Conservation (phyloP, 2,888 invertebrate genomes). For the Formica aserva region DNA sequence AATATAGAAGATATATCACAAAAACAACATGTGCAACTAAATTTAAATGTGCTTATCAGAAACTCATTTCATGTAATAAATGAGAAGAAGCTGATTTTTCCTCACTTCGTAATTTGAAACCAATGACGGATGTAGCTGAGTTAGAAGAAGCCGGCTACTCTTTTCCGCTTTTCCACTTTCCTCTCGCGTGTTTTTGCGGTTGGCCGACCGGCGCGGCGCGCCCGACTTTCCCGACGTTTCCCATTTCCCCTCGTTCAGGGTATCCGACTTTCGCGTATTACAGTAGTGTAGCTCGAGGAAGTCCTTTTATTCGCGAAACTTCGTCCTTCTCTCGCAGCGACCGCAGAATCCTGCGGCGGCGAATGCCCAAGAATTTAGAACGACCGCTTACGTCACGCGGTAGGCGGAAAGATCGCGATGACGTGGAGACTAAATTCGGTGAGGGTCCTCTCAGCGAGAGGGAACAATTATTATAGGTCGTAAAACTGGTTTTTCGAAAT, state of each 20-base stretch:
- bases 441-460: slow-evolving; percentile 15
- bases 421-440: slow-evolving; percentile 64
- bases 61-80: background rate
- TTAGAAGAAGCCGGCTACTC: slow-evolving; percentile 19
- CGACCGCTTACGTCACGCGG: slow-evolving; percentile 63
- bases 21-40: background rate
- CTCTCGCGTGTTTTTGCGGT: slow-evolving; percentile 26
- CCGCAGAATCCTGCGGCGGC: slow-evolving; percentile 51
- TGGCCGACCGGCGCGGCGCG: background rate
- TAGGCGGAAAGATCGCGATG: slow-evolving; percentile 55
- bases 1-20: background rate
- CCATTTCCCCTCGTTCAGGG: slow-evolving; percentile 30
- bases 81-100: background rate
- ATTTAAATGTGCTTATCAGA: background rate
- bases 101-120: slow-evolving; percentile 2
- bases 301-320: slow-evolving; percentile 46
- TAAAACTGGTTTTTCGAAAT: slow-evolving; percentile 53
- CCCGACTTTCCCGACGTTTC: slow-evolving; percentile 34
- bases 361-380: slow-evolving; percentile 64
- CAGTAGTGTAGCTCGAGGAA: slow-evolving; percentile 38
- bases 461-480: slow-evolving; percentile 26
- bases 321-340: slow-evolving; percentile 34
- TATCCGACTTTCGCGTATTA: slow-evolving; percentile 55
- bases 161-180: slow-evolving; percentile 43
- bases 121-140: slow-evolving; percentile 14